phyloP scores from a whole-genome alignment of 1,140 invertebrate genomes.

The Phymorhynchus buccinoides region DNA sequence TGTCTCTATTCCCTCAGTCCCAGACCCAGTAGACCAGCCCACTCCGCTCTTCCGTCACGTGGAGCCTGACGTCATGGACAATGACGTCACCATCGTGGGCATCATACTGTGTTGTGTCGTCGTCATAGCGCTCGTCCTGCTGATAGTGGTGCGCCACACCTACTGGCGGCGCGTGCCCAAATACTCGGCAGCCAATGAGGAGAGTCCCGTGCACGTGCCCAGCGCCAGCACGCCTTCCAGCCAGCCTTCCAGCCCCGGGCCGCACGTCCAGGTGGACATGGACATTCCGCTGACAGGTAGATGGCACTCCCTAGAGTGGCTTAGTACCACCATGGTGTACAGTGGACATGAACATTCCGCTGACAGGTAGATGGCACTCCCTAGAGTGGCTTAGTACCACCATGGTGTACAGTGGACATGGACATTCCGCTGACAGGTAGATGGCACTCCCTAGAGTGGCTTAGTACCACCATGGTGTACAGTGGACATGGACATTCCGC shows the following conservation, averaged over 20 bases:
- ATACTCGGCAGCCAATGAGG: conserved; percentile 62
- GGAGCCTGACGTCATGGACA: conserved; percentile 55
- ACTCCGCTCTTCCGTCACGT: conserved; percentile 38
- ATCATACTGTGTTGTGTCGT: conserved; percentile 62
- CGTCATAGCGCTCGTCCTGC: conserved; percentile 52
- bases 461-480: conserved; percentile 40
- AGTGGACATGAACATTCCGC: conserved; percentile 63
- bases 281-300: conserved; percentile 61
- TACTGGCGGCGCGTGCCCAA: conserved; percentile 57
- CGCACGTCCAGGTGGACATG: conserved; percentile 61
- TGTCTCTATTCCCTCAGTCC: not conserved
- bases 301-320: no score
- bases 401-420: conserved; percentile 57
- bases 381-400: not conserved
- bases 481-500: conserved; percentile 57
- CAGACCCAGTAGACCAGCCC: not conserved
- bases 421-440: conserved; percentile 60
- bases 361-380: conserved; percentile 46
- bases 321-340: conserved; percentile 51
- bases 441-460: no score
- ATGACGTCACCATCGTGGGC: conserved; percentile 61
- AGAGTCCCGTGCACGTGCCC: conserved; percentile 59
- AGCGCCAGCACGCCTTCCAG: conserved; percentile 62
- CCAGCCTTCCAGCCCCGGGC: conserved; percentile 56
- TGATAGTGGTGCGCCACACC: conserved; percentile 61